Conservation (phyloP, 2,797 vertebrate species). For the Melanotaenia pygmaea region DNA sequence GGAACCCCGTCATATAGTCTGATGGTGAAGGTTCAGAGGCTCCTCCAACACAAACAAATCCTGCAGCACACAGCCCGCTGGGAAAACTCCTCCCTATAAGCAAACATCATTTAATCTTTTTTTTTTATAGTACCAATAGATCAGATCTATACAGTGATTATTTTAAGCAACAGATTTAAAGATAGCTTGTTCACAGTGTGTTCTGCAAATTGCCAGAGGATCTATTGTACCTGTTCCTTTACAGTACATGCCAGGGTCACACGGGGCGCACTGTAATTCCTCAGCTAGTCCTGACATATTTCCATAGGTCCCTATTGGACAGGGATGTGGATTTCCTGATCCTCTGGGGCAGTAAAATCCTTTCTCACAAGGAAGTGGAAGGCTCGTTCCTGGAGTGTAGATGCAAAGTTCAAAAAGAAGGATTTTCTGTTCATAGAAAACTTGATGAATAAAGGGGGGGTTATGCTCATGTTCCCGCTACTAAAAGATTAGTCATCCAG, state of each 20-base stretch:
- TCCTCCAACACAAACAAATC: constrained; percentile 78
- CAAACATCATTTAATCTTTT: constrained; percentile 26
- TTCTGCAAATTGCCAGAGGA: not conserved
- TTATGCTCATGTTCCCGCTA: constrained; percentile 5
- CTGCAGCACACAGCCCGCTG: constrained; percentile 77
- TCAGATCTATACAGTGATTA: not conserved
- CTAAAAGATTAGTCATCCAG: not conserved
- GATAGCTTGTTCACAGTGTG: constrained; percentile 1
- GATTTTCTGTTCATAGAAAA: constrained; percentile 13
- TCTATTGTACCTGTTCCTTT: constrained; percentile 75
- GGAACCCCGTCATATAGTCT: constrained; percentile 64
- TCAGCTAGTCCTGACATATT: constrained; percentile 76
- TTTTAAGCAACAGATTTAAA: not conserved
- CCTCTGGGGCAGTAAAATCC: constrained; percentile 82
- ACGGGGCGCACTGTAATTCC: constrained; percentile 74
- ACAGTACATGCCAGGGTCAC: constrained; percentile 84
- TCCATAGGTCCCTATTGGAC: constrained; percentile 82
- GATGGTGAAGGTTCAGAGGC: constrained; percentile 70
- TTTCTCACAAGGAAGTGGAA: constrained; percentile 73
- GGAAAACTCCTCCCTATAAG: constrained; percentile 74
- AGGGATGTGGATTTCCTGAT: constrained; percentile 72
- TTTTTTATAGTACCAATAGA: constrained; percentile 2
- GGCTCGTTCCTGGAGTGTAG: constrained; percentile 66
- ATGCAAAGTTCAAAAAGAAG: constrained; percentile 11
- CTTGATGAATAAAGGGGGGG: not conserved